Evolutionary conservation across 2,797 vertebrate genomes (phyloP).

Genomic region (Squalus acanthias): DNA sequence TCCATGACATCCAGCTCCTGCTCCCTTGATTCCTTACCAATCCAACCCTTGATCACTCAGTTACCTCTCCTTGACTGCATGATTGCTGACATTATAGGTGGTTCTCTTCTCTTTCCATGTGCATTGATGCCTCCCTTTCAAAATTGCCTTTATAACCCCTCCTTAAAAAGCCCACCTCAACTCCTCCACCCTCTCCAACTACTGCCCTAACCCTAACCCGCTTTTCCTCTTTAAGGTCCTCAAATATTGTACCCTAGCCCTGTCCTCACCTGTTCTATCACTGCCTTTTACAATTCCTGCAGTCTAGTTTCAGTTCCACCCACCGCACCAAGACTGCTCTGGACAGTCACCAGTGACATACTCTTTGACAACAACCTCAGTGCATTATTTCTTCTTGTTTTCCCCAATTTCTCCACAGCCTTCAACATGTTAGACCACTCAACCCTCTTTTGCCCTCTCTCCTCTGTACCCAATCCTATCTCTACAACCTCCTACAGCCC

Average conservation of each 20-base stretch:
- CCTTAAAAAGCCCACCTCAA: neutral
- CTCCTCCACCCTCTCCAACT: neutral
- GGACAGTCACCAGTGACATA: neutral
- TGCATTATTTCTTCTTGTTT: neutral
- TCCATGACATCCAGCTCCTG: neutral
- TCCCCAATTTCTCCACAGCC: neutral
- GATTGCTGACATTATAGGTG: neutral
- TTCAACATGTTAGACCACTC: neutral
- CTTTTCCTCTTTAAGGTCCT: neutral
- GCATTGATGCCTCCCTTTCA: neutral
- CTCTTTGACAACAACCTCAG: neutral
- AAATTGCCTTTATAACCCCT: neutral
- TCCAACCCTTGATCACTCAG: neutral
- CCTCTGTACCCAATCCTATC: neutral
- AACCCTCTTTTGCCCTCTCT: neutral
- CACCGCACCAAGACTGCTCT: neutral
- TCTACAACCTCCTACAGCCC: neutral
- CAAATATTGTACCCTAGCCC: neutral
- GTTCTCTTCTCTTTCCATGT: neutral
- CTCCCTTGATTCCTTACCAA: neutral
- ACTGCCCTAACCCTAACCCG: neutral
- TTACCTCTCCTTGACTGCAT: neutral
- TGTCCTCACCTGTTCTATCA: neutral
- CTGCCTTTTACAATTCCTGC: neutral
- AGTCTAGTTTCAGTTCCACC: neutral